Conservation (phyloP, 1,140 invertebrate genomes). For the Zaprionus kolodkinae region DNA sequence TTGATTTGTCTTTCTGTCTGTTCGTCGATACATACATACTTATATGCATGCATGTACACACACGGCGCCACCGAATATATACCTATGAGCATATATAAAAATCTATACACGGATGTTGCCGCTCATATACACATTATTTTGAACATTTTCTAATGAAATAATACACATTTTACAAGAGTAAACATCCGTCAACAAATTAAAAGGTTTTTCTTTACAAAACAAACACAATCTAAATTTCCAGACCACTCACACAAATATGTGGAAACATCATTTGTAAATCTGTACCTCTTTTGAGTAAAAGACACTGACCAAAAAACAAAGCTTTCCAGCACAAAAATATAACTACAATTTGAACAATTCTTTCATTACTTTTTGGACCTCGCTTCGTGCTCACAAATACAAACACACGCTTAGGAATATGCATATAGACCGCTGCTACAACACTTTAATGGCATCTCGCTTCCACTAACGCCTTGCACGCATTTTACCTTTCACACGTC, state of each 20-base stretch:
- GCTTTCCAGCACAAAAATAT: constrained; percentile 36
- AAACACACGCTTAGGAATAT: constrained; percentile 48
- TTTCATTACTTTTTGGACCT: constrained; percentile 52
- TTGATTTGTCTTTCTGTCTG: constrained; percentile 63
- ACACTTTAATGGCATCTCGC: constrained; percentile 72
- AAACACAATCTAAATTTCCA: not conserved
- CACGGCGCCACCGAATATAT: constrained; percentile 50
- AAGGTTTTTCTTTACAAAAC: constrained; percentile 1
- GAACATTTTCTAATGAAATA: constrained; percentile 24
- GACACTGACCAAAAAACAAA: constrained; percentile 23
- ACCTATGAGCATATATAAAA: constrained; percentile 56
- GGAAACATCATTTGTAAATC: constrained; percentile 1
- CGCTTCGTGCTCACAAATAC: constrained; percentile 52
- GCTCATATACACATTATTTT: constrained; percentile 65
- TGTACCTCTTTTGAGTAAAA: not conserved
- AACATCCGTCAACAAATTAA: constrained; percentile 9
- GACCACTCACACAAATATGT: not conserved
- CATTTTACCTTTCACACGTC: constrained; percentile 72
- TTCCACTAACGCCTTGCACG: constrained; percentile 52
- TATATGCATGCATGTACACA: constrained; percentile 64
- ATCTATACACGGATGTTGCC: constrained; percentile 70
- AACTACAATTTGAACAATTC: constrained; percentile 62
- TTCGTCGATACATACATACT: constrained; percentile 68
- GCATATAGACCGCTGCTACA: constrained; percentile 71
- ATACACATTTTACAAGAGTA: constrained; percentile 1